phyloP scores from a whole-genome alignment of 2,797 vertebrate genomes.

The Yasuhikotakia modesta region DNA sequence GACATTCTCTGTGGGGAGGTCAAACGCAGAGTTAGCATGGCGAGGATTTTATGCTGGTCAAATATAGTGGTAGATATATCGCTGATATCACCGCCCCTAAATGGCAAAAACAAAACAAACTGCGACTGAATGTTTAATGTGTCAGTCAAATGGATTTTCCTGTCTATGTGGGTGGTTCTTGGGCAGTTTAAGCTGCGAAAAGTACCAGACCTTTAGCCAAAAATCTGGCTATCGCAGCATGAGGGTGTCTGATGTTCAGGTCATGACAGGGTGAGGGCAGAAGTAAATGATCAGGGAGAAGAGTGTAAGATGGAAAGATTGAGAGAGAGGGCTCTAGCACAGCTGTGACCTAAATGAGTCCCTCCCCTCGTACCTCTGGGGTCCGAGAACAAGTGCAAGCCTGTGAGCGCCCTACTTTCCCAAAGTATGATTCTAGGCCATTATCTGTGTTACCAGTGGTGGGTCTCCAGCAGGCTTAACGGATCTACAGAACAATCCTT shows the following conservation, averaged over 20 bases:
- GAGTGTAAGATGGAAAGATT: slow-evolving; percentile 21
- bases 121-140: not conserved
- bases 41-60: too few species aligned
- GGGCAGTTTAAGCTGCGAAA: not conserved
- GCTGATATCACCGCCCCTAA: too few species aligned
- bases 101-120: too few species aligned
- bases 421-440: slow-evolving; percentile 82
- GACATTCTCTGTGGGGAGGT: not conserved
- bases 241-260: not conserved
- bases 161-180: not conserved
- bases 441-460: slow-evolving; percentile 85
- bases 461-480: slow-evolving; percentile 77
- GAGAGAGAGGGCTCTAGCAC: slow-evolving; percentile 47
- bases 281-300: slow-evolving; percentile 4
- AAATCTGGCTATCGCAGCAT: not conserved
- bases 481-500: slow-evolving; percentile 78
- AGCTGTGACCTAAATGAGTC: slow-evolving; percentile 63
- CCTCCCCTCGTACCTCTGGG: slow-evolving; percentile 61
- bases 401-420: slow-evolving; percentile 78
- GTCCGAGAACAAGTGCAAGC: slow-evolving; percentile 60
- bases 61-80: too few species aligned
- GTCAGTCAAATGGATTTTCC: not conserved
- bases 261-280: slow-evolving; percentile 24
- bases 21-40: not conserved
- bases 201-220: not conserved